Evolutionary conservation across 2,888 invertebrate genomes (phyloP), one percentile per base, ranked within the genome.

Genomic region (Dryobotodes eremita): DNA sequence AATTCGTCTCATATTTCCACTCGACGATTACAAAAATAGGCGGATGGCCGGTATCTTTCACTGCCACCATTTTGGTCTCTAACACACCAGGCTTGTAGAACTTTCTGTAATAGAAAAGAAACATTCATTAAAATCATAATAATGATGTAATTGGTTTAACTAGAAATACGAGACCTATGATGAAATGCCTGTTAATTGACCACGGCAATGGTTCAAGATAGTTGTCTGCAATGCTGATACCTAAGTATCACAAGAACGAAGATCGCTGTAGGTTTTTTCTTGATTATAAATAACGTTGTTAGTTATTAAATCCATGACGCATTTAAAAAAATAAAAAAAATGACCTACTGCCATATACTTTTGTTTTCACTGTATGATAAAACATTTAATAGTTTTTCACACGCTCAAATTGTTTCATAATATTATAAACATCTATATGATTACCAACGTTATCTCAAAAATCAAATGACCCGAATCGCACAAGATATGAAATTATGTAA

Each of bases 1-100:
- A 93, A 83, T 98, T 98, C 6, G 98, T 98, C 89, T 98, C 98
- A 89, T 98, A 98, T 89, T 98, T 98, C 98, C 98, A 99, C 89
- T 98, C 97, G 2, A 98, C 97, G 85, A 98, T 97, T 0, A 98
- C 98, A 1, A 98, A 97, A 79, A 97, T 97, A 5, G 98, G 97
- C 53, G 97, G 97, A 70, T 94, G 91, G 0, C 98, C 98, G 0
- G 98, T 97, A 84, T 98, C 97, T 74, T 97, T 97, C 0, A 98
- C 98, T 0, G 98, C 97, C 31, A 98, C 96, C 86, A 98, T 97
- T 55, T 97, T 97, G 1, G 97, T 98, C 90, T 98, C 98, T 17
- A 97, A 93, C 46, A 97, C 97, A 11, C 98, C 98, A 0, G 98
- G 98, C 90, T 98, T 98, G 94, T 98, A 98, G 92, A 98, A 96